phyloP scores from a whole-genome alignment of 2,113 vertebrate genomes.

The Hemiscyllium ocellatum region DNA sequence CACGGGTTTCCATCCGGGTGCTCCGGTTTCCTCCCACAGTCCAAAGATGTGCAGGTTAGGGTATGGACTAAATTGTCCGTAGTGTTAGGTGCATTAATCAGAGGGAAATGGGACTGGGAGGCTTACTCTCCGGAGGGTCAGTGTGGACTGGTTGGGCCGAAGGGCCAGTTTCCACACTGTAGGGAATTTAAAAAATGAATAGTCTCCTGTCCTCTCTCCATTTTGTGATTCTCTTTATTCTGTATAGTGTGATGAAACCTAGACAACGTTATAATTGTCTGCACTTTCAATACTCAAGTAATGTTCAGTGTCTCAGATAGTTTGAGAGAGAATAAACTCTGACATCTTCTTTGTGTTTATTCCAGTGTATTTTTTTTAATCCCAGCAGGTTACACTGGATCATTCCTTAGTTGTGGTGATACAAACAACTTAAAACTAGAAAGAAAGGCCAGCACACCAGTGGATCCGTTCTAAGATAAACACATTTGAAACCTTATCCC shows the following conservation, averaged over 20 bases:
- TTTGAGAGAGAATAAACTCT: neutral
- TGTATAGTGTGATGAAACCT: neutral
- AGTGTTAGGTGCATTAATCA: too few species aligned
- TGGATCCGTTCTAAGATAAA: neutral
- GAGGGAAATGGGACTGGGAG: too few species aligned
- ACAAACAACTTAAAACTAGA: neutral
- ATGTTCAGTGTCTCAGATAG: neutral
- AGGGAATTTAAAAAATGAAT: too few species aligned
- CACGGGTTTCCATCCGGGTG: too few species aligned
- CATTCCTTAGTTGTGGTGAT: neutral
- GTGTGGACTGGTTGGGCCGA: too few species aligned
- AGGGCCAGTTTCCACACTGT: too few species aligned
- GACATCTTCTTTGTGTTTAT: slow-evolving; percentile 21
- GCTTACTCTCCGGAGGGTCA: too few species aligned
- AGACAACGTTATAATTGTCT: neutral
- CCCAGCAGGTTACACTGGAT: neutral
- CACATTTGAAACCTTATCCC: neutral
- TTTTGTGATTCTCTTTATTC: too few species aligned
- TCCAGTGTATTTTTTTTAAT: neutral
- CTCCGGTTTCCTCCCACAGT: too few species aligned
- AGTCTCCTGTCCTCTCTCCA: too few species aligned
- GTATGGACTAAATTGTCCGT: too few species aligned
- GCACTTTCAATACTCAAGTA: neutral
- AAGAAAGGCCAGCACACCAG: neutral
- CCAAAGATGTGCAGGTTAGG: too few species aligned